Evolutionary conservation across 2,113 vertebrate genomes (phyloP).

Genomic region (Xenotilapia leptura): DNA sequence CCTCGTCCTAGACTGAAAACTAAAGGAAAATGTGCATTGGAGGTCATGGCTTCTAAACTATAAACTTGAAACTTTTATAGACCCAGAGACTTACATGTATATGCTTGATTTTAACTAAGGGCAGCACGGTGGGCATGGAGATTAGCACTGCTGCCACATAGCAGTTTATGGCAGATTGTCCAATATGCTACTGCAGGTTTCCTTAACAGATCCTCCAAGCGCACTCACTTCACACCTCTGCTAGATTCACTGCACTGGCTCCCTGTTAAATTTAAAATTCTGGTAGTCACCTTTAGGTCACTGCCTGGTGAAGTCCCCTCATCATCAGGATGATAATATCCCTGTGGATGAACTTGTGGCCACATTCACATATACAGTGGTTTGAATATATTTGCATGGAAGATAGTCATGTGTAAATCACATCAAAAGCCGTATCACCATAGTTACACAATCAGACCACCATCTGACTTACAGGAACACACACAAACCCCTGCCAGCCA

Average conservation of each 20-base stretch:
- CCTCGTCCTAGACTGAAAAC: not conserved
- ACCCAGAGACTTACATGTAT: not conserved
- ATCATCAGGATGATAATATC: not conserved
- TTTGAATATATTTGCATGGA: constrained; percentile 3
- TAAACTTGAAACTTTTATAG: not conserved
- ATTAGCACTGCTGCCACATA: not conserved
- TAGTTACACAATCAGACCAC: not conserved
- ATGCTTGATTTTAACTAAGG: not conserved
- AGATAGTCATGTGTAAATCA: not conserved
- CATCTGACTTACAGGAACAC: not conserved
- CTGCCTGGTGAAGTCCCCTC: not conserved
- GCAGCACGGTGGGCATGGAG: not conserved
- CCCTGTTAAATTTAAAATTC: not conserved
- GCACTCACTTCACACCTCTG: not conserved
- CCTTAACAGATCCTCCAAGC: not conserved
- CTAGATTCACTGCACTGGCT: not conserved
- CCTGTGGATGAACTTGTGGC: not conserved
- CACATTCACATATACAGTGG: not conserved
- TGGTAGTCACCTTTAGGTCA: not conserved
- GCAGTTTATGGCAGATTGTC: not conserved
- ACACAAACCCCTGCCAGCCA: not conserved
- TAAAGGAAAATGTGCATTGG: not conserved
- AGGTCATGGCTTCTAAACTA: not conserved
- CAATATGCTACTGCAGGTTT: not conserved
- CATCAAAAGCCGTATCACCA: not conserved